Conservation (phyloP, 2,797 vertebrate genomes). For the Fratercula arctica region DNA sequence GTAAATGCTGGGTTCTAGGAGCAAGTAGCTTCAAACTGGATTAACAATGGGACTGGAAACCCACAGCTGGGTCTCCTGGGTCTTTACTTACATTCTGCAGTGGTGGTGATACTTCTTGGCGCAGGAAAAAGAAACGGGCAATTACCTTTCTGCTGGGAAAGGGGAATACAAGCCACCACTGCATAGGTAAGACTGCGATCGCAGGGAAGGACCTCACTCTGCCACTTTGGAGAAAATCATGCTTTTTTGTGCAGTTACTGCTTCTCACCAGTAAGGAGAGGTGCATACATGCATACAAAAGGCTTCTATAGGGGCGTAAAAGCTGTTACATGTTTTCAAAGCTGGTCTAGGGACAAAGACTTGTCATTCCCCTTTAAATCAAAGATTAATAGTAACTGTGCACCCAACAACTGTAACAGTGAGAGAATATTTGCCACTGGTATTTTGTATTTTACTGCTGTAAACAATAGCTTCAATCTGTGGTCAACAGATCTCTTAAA, state of each 20-base stretch:
- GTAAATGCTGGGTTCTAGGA: background rate
- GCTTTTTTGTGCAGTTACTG: background rate
- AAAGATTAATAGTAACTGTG: background rate
- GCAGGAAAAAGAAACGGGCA: background rate
- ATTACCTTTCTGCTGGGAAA: background rate
- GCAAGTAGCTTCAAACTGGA: background rate
- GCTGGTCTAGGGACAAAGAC: background rate
- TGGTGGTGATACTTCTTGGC: background rate
- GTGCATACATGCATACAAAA: background rate
- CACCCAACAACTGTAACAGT: background rate
- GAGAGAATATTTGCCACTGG: background rate
- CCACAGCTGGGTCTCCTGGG: background rate
- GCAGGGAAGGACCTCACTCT: background rate
- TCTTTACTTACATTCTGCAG: background rate
- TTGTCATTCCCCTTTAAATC: background rate
- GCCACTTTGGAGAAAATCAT: background rate
- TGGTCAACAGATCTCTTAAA: background rate
- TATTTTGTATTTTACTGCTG: background rate
- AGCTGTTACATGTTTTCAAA: background rate
- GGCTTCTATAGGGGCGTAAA: background rate
- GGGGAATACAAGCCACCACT: background rate
- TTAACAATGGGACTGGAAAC: background rate
- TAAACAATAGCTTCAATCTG: background rate
- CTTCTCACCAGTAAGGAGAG: background rate
- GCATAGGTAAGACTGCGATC: rapidly evolving